These are phyloP conservation scores for Trachelipus rathkii DNA, from an alignment of 1,140 invertebrate genomes.

Conservation along the genomic window DNA sequence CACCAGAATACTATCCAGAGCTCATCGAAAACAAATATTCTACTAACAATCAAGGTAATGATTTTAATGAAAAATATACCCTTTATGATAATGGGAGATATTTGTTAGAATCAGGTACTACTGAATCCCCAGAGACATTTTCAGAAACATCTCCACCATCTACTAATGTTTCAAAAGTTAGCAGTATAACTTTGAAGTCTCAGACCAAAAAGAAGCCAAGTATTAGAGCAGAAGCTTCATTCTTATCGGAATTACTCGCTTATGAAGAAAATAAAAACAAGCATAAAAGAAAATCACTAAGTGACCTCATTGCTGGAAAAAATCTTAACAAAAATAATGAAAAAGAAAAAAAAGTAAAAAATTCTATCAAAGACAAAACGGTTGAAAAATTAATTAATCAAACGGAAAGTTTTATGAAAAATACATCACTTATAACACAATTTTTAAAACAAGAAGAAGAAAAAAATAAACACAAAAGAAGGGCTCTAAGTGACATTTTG, in stretches of 20 bases:
- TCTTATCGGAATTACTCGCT: neutral
- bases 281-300: neutral
- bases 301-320: neutral
- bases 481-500: neutral
- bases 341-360: neutral
- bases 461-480: conserved; percentile 1
- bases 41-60: no score
- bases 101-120: no score
- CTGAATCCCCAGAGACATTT: no score
- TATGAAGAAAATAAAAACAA: neutral
- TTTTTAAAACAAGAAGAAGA: neutral
- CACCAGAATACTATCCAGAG: no score
- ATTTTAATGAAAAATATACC: no score
- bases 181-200: no score
- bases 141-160: no score
- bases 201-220: no score
- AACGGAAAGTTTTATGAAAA: neutral
- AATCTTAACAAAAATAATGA: neutral
- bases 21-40: no score
- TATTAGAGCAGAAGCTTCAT: neutral
- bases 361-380: neutral
- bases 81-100: no score
- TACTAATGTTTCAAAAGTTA: no score
- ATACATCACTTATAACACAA: neutral
- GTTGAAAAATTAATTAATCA: neutral